Evolutionary conservation across 2,113 vertebrate species (phyloP).

Genomic region (Aspiorhynchus laticeps): DNA sequence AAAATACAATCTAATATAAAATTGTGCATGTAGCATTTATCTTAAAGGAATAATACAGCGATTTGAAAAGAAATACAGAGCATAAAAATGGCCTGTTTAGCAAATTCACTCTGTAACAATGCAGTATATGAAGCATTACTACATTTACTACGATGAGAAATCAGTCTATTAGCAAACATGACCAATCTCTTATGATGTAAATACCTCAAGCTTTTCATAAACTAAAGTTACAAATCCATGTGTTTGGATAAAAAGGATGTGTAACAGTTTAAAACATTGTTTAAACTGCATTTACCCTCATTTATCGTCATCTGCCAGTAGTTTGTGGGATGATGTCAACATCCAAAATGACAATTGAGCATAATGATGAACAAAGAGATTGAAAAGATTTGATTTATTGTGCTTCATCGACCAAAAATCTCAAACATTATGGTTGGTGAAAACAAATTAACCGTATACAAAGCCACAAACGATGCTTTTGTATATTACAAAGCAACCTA

Average conservation of each 20-base stretch:
- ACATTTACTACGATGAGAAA: not conserved
- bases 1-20: no score
- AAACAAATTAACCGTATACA: not conserved
- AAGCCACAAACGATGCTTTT: slow-evolving; percentile 9
- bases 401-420: not conserved
- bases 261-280: not conserved
- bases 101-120: not conserved
- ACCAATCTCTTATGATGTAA: not conserved
- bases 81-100: not conserved
- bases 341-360: not conserved
- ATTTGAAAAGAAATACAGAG: not conserved
- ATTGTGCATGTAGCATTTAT: no score
- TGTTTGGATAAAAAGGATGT: not conserved
- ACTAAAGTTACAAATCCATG: not conserved
- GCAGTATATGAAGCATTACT: not conserved
- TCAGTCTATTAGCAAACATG: not conserved
- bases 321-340: slow-evolving; percentile 23
- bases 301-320: not conserved
- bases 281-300: not conserved
- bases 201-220: not conserved
- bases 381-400: slow-evolving; percentile 7
- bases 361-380: not conserved
- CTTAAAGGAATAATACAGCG: not conserved
- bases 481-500: not conserved
- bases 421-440: slow-evolving; percentile 1